Evolutionary conservation across 2,888 invertebrate genomes (phyloP).

Genomic region (Drosophila neotestacea): DNA sequence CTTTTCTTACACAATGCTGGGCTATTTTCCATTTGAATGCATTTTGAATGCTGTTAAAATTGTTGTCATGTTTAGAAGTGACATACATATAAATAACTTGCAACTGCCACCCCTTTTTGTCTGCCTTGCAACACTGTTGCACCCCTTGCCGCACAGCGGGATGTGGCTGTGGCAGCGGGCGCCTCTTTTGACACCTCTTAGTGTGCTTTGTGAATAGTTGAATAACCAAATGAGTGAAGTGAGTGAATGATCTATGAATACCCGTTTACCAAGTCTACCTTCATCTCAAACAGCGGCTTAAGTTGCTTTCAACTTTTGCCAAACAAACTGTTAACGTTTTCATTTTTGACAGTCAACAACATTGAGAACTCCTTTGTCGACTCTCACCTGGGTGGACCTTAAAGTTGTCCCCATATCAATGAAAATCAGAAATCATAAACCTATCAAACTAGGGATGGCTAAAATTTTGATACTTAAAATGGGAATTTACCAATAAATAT

Average conservation of each 20-base stretch:
- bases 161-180: conserved; percentile 28
- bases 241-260: conserved; percentile 29
- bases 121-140: conserved; percentile 34
- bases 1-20: neutral
- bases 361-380: neutral
- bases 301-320: conserved; percentile 17
- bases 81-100: conserved; percentile 68
- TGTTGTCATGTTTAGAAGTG: conserved; percentile 56
- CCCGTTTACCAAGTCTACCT: conserved; percentile 4
- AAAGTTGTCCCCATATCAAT: neutral
- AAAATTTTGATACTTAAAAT: too few relatives aligned
- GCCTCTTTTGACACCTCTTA: conserved; percentile 48
- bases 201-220: neutral
- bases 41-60: conserved; percentile 33
- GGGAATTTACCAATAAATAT: too few relatives aligned
- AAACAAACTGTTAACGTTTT: conserved; percentile 33
- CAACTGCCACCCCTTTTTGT: conserved; percentile 30
- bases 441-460: neutral
- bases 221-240: conserved; percentile 1
- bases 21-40: conserved; percentile 66
- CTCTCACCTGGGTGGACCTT: neutral
- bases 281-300: conserved; percentile 4
- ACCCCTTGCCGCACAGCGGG: conserved; percentile 32
- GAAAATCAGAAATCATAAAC: neutral
- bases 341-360: conserved; percentile 45